phyloP scores from a whole-genome alignment of 2,113 vertebrate species.

The Hemiprocne comata region DNA sequence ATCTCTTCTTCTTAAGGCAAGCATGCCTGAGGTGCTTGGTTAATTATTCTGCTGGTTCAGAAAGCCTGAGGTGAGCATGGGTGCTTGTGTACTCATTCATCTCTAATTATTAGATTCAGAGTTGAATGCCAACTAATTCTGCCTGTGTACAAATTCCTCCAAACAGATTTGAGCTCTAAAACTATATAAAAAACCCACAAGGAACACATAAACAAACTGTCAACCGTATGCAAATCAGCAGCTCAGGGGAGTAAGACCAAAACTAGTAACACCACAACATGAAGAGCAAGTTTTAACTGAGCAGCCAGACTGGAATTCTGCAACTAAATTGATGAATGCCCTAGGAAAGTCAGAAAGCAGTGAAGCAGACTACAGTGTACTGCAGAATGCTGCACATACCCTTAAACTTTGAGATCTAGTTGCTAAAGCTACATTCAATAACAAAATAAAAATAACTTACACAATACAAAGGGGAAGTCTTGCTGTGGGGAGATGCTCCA shows the following conservation, averaged over 20 bases:
- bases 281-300: slow-evolving; percentile 4
- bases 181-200: background rate
- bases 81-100: slow-evolving; percentile 39
- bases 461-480: background rate
- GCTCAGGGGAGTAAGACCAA: background rate
- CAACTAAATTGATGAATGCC: background rate
- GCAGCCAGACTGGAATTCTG: background rate
- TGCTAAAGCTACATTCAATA: background rate
- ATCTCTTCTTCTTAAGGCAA: slow-evolving; percentile 16
- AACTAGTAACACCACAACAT: background rate
- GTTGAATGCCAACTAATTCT: slow-evolving; percentile 31
- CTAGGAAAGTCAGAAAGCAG: background rate
- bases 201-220: slow-evolving; percentile 24
- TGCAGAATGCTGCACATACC: background rate
- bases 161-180: slow-evolving; percentile 27
- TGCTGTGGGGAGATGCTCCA: background rate
- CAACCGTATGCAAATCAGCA: slow-evolving; percentile 8
- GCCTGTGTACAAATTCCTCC: background rate
- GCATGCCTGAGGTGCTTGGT: slow-evolving; percentile 13
- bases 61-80: slow-evolving; percentile 22
- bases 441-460: background rate
- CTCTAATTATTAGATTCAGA: slow-evolving; percentile 56
- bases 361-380: background rate
- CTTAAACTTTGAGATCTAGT: background rate
- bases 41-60: slow-evolving; percentile 65